Conservation (phyloP, 2,113 vertebrate genomes). For the Plestiodon gilberti region DNA sequence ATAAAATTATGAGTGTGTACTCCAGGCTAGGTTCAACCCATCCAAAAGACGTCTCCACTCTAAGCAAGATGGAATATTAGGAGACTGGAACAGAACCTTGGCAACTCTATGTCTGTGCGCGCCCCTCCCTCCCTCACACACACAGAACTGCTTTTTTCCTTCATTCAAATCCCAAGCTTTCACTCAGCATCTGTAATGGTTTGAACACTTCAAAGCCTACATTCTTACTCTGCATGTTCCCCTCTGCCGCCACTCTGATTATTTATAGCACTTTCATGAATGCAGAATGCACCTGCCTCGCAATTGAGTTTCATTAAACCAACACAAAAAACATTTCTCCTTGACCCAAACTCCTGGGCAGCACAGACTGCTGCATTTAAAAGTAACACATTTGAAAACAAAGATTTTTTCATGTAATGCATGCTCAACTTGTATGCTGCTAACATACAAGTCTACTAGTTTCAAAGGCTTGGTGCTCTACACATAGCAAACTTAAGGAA, state of each 20-base stretch:
- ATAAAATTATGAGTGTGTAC: not conserved
- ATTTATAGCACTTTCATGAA: not conserved
- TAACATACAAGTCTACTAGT: not conserved
- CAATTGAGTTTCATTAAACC: not conserved
- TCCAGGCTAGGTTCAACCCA: not conserved
- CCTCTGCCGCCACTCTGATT: not conserved
- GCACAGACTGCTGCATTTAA: not conserved
- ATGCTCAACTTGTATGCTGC: fast-evolving
- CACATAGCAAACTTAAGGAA: conserved; percentile 4
- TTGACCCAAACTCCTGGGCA: not conserved
- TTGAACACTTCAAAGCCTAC: not conserved
- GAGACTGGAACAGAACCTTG: not conserved
- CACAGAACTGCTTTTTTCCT: no score
- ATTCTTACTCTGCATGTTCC: not conserved
- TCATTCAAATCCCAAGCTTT: not conserved
- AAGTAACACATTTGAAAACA: not conserved
- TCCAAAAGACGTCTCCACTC: no score
- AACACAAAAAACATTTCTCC: not conserved
- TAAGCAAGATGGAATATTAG: not conserved
- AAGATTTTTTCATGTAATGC: no score
- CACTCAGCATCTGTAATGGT: not conserved
- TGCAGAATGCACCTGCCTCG: fast-evolving
- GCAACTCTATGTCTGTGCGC: not conserved
- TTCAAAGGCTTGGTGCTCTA: conserved; percentile 39
- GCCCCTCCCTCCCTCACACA: not conserved